These are phyloP conservation scores for Dione vanillae DNA, from an alignment of 2,888 invertebrate genomes.

Conservation along the genomic window DNA sequence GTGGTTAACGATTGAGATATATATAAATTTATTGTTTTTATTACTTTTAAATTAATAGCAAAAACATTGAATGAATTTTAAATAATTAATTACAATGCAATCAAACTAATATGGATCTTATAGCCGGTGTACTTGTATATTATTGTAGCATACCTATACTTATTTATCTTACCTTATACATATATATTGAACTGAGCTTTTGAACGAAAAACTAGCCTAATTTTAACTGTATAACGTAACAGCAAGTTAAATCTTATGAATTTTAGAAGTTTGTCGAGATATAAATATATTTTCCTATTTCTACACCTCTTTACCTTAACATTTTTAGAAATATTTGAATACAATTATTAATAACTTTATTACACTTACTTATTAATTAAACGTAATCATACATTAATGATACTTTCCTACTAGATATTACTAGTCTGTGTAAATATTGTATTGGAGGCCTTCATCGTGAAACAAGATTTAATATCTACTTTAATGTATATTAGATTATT, in stretches of 20 bases:
- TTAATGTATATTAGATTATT: slow-evolving; percentile 37
- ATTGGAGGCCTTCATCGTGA: slow-evolving; percentile 78
- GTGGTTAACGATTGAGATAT: neutral
- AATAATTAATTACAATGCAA: too few species aligned
- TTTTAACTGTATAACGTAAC: slow-evolving; percentile 7
- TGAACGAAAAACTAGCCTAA: neutral
- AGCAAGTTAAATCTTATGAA: slow-evolving; percentile 9
- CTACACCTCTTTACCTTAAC: slow-evolving; percentile 29
- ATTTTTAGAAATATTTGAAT: slow-evolving; percentile 23
- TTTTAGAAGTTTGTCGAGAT: slow-evolving; percentile 14
- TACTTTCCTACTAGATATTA: slow-evolving; percentile 69
- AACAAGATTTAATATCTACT: slow-evolving; percentile 48
- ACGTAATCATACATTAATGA: slow-evolving; percentile 53
- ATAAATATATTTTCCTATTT: slow-evolving; percentile 25
- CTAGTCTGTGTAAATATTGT: slow-evolving; percentile 65
- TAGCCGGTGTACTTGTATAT: too few species aligned
- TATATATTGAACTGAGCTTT: slow-evolving; percentile 8
- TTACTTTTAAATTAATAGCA: neutral
- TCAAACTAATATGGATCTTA: neutral
- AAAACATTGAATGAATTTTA: too few species aligned
- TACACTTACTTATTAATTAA: slow-evolving; percentile 12
- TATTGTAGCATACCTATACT: neutral
- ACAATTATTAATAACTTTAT: slow-evolving; percentile 24
- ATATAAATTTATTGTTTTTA: neutral
- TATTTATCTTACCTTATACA: neutral